phyloP scores from a whole-genome alignment of 2,113 vertebrate genomes.

The Chunga burmeisteri region DNA sequence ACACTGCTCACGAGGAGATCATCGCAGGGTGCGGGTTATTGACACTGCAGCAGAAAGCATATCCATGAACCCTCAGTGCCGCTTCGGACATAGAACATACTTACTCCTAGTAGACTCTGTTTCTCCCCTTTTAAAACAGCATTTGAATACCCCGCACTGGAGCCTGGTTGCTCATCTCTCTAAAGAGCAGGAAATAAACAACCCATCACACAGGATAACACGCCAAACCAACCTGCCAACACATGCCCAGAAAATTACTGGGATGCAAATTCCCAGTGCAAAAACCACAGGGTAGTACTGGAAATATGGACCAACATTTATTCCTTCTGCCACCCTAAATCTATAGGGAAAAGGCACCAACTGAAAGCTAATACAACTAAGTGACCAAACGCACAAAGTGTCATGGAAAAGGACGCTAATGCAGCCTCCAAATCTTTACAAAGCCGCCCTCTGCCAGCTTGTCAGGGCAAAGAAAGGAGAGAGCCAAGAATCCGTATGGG shows the following conservation, averaged over 20 bases:
- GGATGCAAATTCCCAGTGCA: not conserved
- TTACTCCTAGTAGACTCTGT: not conserved
- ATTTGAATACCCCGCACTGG: not conserved
- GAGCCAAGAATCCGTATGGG: not conserved
- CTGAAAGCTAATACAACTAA: not conserved
- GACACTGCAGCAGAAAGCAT: not conserved
- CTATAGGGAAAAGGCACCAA: not conserved
- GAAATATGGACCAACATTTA: not conserved
- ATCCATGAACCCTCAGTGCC: not conserved
- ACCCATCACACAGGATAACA: not conserved
- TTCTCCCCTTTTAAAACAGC: not conserved
- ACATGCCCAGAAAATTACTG: not conserved
- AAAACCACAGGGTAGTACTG: not conserved
- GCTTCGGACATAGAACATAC: not conserved
- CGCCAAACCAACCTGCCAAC: not conserved
- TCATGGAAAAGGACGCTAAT: not conserved
- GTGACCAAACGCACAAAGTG: not conserved
- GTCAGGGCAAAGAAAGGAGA: not conserved
- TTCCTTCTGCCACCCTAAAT: not conserved
- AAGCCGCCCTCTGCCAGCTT: not conserved
- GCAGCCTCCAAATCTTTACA: not conserved
- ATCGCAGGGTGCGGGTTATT: not conserved
- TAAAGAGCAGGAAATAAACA: not conserved
- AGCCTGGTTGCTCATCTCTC: not conserved
- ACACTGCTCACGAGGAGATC: not conserved